phyloP scores from a whole-genome alignment of 1,140 invertebrate genomes.

The Gonioctena quinquepunctata region DNA sequence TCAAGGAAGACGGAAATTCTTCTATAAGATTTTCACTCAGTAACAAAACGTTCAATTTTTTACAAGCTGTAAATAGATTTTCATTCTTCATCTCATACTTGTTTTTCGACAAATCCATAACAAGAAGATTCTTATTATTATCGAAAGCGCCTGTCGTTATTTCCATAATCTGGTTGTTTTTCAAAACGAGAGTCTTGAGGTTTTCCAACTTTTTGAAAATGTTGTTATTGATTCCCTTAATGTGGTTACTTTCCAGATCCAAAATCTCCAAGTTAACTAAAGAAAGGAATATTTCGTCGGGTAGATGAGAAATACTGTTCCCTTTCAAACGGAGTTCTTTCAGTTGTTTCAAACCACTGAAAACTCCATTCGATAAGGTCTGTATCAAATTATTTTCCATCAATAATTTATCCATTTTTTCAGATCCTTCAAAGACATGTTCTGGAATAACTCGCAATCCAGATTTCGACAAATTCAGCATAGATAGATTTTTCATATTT shows the following conservation, averaged over 20 bases:
- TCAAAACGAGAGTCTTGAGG: neutral
- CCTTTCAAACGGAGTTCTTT: neutral
- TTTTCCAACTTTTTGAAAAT: neutral
- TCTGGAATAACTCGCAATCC: neutral
- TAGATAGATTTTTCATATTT: neutral
- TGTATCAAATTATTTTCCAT: neutral
- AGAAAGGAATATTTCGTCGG: neutral
- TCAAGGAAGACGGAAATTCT: conserved; percentile 1
- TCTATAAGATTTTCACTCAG: neutral
- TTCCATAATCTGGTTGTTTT: neutral
- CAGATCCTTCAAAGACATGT: neutral
- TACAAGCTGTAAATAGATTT: neutral
- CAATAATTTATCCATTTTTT: neutral
- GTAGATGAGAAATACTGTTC: neutral
- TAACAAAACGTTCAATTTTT: neutral
- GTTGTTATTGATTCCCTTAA: neutral
- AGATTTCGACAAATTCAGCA: neutral
- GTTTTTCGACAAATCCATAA: neutral
- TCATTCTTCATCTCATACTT: neutral
- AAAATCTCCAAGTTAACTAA: neutral
- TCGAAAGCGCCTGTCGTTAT: neutral
- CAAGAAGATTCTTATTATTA: neutral
- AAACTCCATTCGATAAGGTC: neutral
- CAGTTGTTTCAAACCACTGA: neutral
- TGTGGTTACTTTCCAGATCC: neutral